Conservation (phyloP, 2,888 invertebrate species). For the Andrena hattorfiana region DNA sequence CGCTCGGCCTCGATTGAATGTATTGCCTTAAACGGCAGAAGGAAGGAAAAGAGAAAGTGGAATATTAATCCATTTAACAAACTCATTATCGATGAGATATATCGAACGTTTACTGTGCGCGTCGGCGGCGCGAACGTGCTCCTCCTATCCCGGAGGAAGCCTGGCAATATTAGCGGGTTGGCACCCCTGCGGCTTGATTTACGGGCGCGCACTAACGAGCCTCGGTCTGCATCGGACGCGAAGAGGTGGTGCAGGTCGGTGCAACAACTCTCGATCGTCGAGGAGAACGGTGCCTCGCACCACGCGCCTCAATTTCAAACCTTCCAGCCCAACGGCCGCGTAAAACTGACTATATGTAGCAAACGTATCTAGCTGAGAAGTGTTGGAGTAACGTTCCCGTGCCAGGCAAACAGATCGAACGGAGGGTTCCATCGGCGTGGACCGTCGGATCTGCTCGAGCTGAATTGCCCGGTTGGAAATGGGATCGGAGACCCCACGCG, state of each 20-base stretch:
- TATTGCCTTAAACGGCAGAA: conserved; percentile 29
- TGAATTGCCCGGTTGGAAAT: background rate
- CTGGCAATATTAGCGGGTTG: conserved; percentile 81
- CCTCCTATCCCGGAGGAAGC: conserved; percentile 74
- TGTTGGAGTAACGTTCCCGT: background rate
- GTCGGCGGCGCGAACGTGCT: conserved; percentile 78
- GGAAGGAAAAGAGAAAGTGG: conserved; percentile 62
- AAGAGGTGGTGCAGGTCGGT: conserved; percentile 62
- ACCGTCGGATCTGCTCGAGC: background rate
- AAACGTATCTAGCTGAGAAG: background rate
- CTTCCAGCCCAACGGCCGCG: background rate
- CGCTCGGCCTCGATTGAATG: background rate
- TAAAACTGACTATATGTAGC: background rate
- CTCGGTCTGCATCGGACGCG: conserved; percentile 63
- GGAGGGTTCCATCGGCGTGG: too few species aligned
- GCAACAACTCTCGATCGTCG: conserved; percentile 57
- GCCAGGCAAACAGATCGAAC: background rate
- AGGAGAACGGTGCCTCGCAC: conserved; percentile 29
- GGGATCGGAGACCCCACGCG: background rate
- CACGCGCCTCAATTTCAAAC: conserved; percentile 35
- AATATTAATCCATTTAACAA: conserved; percentile 84
- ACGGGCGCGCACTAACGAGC: conserved; percentile 83
- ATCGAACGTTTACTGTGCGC: conserved; percentile 82
- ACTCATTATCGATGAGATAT: conserved; percentile 84
- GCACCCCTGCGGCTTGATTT: conserved; percentile 84